Evolutionary conservation across 2,113 vertebrate species (phyloP).

Genomic region (Chinchilla lanigera): DNA sequence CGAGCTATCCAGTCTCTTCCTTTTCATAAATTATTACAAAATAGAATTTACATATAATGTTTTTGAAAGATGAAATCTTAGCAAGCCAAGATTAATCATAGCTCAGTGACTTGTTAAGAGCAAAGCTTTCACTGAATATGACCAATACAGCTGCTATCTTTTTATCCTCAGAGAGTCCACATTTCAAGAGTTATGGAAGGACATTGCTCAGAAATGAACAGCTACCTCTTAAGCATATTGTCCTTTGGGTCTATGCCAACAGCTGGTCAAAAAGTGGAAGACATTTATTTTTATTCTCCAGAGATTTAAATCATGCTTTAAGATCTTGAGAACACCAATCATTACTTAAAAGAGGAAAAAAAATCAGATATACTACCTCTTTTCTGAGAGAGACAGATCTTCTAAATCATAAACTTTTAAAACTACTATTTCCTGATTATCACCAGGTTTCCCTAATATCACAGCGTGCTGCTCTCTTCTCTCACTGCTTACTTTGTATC

Average conservation of each 20-base stretch:
- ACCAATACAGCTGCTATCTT: not conserved
- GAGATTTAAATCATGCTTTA: not conserved
- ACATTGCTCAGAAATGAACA: not conserved
- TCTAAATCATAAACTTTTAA: conserved; percentile 11
- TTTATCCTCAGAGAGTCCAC: not conserved
- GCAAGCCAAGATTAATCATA: conserved; percentile 18
- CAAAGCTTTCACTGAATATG: not conserved
- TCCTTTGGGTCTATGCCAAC: not conserved
- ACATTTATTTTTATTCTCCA: not conserved
- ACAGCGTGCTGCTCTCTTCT: not conserved
- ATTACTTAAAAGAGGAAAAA: not conserved
- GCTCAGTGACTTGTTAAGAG: conserved; percentile 39
- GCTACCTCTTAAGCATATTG: not conserved
- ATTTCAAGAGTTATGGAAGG: conserved; percentile 7
- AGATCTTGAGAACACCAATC: not conserved
- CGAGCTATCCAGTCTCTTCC: not conserved
- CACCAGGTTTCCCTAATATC: not conserved
- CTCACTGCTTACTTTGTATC: not conserved
- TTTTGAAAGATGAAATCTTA: not conserved
- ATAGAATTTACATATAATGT: conserved; percentile 8
- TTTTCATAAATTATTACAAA: not conserved
- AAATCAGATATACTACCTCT: not conserved
- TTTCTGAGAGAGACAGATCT: not conserved
- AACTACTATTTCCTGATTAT: not conserved
- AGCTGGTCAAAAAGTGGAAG: not conserved